Percentiles rank a stretch among this genome's conserved stretches.
phyloP scores from a whole-genome alignment of 2,888 invertebrate genomes.

The Lycocerus yunnanus region DNA sequence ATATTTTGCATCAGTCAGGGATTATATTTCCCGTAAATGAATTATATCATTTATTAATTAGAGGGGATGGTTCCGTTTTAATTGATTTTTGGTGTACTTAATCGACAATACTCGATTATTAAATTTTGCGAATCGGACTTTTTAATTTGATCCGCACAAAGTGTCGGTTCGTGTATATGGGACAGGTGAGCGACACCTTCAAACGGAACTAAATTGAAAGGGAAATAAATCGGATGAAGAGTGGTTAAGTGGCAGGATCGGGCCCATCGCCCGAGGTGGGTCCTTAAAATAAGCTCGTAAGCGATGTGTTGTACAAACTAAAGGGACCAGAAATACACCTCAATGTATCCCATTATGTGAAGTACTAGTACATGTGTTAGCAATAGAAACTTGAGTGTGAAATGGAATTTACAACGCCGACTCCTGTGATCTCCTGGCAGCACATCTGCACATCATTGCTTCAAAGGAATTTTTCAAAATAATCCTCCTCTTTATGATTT shows the following conservation, averaged over 20 bases:
- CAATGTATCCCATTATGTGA: constrained; percentile 34
- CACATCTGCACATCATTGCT: constrained; percentile 33
- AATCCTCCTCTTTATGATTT: constrained; percentile 11
- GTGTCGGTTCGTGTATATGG: neutral
- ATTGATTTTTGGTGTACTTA: constrained; percentile 32
- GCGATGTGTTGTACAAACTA: neutral
- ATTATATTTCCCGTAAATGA: constrained; percentile 43
- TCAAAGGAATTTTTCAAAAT: constrained; percentile 24
- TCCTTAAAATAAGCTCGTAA: neutral
- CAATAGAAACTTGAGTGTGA: constrained; percentile 33
- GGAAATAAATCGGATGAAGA: neutral
- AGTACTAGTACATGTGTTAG: constrained; percentile 31
- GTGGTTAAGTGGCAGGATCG: neutral
- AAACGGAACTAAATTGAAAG: neutral
- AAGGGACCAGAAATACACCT: constrained; percentile 35
- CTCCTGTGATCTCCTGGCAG: constrained; percentile 28
- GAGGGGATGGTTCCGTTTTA: constrained; percentile 38
- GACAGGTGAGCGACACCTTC: neutral
- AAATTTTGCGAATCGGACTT: neutral
- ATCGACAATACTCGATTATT: neutral
- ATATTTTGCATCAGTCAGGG: constrained; percentile 47
- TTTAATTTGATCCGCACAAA: neutral
- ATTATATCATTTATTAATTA: constrained; percentile 49
- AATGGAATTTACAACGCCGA: constrained; percentile 36
- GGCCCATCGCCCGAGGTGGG: neutral